A percentile compares a stretch with the other conserved stretches of the same genome.
These are phyloP conservation scores for Thomomys bottae DNA, from an alignment of 2,113 vertebrate genomes.

Conservation along the genomic window DNA sequence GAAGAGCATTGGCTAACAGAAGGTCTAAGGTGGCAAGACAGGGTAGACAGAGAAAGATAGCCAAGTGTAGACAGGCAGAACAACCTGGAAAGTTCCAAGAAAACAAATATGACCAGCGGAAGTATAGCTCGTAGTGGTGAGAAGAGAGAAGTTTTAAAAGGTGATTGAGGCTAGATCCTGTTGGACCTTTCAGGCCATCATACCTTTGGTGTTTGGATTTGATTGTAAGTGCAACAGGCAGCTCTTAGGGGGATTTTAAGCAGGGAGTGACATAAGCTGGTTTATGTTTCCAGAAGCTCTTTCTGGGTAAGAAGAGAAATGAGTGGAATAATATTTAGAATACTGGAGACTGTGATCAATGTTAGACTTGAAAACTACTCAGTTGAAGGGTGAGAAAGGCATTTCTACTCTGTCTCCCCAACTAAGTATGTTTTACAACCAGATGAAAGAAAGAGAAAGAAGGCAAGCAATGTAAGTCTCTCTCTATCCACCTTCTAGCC, in stretches of 20 bases:
- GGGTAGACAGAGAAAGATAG: background rate
- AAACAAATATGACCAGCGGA: background rate
- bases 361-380: background rate
- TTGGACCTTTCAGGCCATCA: too few relatives aligned
- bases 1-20: background rate
- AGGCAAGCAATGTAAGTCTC: background rate
- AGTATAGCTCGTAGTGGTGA: fast-evolving
- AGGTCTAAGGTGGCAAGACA: background rate
- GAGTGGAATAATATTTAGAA: background rate
- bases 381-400: background rate
- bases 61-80: background rate
- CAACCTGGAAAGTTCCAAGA: background rate
- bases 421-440: background rate
- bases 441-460: background rate
- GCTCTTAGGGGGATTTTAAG: background rate
- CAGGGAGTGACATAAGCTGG: constrained; percentile 3
- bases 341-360: background rate
- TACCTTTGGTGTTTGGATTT: background rate
- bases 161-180: background rate
- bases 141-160: background rate
- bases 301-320: background rate
- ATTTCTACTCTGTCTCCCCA: background rate
- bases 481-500: background rate
- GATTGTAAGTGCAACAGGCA: background rate
- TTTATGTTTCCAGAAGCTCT: constrained; percentile 37